A percentile compares a stretch with the other conserved stretches of the same genome.
Conservation (phyloP, 2,113 vertebrate species). For the Petroica traversi region DNA sequence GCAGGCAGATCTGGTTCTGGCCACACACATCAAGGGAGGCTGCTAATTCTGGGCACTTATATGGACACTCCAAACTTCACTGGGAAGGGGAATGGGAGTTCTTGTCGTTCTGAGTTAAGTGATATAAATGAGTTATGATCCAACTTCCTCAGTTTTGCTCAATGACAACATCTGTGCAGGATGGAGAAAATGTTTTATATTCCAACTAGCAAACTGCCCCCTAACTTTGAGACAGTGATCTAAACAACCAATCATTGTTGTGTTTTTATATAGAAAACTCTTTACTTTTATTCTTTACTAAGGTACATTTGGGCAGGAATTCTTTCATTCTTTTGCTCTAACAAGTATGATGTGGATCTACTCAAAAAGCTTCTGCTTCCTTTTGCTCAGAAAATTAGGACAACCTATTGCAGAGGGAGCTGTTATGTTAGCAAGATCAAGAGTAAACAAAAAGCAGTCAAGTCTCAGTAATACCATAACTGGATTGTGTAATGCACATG, state of each 20-base stretch:
- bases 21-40: neutral
- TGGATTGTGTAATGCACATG: accelerated
- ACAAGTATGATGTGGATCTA: neutral
- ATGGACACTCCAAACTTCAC: neutral
- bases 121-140: neutral
- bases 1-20: neutral
- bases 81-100: neutral
- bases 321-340: neutral
- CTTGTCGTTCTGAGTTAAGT: neutral
- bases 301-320: neutral
- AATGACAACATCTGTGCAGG: neutral
- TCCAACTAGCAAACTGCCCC: neutral
- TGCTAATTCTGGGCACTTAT: neutral
- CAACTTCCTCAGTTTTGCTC: neutral
- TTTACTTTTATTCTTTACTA: neutral
- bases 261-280: neutral
- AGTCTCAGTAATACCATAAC: neutral
- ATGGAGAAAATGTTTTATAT: neutral
- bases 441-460: neutral
- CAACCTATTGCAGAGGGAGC: neutral
- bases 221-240: neutral
- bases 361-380: neutral
- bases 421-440: neutral
- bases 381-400: neutral
- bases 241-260: neutral